Conservation (phyloP, 2,888 invertebrate species). For the Bembecia ichneumoniformis region DNA sequence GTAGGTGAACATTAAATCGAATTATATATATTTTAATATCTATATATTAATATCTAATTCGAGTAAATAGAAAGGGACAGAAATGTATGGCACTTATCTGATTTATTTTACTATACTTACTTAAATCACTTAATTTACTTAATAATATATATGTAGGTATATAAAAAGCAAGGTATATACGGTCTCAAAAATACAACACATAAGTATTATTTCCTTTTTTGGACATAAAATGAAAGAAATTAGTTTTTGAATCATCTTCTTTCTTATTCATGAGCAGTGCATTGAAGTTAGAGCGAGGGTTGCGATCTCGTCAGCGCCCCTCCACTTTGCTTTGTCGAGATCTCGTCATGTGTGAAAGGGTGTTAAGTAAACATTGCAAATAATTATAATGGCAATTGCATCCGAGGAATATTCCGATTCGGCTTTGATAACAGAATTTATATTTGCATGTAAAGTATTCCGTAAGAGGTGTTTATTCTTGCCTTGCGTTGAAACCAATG, state of each 20-base stretch:
- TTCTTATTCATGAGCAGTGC: slow-evolving; percentile 36
- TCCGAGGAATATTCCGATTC: slow-evolving; percentile 43
- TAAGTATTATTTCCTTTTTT: no score
- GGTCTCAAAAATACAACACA: no score
- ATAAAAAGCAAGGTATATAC: no score
- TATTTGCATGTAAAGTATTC: slow-evolving; percentile 63
- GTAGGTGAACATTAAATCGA: no score
- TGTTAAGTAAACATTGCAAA: slow-evolving; percentile 74
- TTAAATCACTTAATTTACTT: no score
- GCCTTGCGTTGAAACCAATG: slow-evolving; percentile 50
- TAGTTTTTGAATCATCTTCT: slow-evolving; percentile 14
- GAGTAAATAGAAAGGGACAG: no score
- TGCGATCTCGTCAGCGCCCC: slow-evolving; percentile 16
- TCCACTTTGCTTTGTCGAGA: slow-evolving; percentile 43
- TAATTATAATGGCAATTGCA: slow-evolving; percentile 69
- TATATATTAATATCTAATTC: no score
- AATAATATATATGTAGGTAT: no score
- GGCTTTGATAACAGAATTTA: slow-evolving; percentile 55
- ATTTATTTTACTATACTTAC: no score
- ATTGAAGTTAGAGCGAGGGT: slow-evolving; percentile 17
- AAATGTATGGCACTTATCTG: no score
- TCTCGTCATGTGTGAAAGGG: slow-evolving; percentile 72
- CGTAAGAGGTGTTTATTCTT: slow-evolving; percentile 46
- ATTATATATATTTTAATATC: no score
- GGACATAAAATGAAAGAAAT: no score